Evolutionary conservation across 2,113 vertebrate genomes (phyloP), one percentile per base, ranked within the genome.

Genomic region (Mungos mungo): DNA sequence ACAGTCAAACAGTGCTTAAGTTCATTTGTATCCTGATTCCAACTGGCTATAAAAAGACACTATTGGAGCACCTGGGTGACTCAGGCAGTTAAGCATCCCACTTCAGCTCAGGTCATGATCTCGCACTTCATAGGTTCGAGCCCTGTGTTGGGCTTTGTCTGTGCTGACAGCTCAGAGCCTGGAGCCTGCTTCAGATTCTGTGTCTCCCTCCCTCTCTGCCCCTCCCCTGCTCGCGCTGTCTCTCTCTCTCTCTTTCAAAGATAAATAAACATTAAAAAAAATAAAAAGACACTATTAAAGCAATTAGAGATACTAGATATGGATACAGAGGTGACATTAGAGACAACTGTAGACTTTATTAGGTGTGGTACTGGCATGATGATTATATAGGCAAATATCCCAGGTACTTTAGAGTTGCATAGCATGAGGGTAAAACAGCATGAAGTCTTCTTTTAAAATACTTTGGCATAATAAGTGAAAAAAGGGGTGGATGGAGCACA

Each of bases 261-360:
- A 21, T 57, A 19, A 57, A 21, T 19, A 57, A 57, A 60, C 57
- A 60, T 60, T 23, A 60, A 60, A 60, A 60, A 21, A 57, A 54
- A 19, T 54, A 83, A 84, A 91, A 96, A 94, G 57, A 87, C 38
- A 69, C 66, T 80, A 19, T 87, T 83, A 47, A 93, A 85, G 69
- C 77, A 82, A 16, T 41, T 76, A 69, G 41, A 35, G 3, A 15
- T 91, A n/a, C 72, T 88, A 47, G 72, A 57, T 93, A 72, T 21
- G 14, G 45, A 60, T 23, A 69, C n/a, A 93, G 77, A 85, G 41
- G 63, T 60, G 45, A 82, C 31, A 68, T 31, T 41, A 83, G 71
- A 35, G 16, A 87, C 52, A 96, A 25, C 57, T 93, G 0, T 60
- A 45, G 38, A 50, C 41, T 81, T 89, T 68, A 77, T 88, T 83